Conservation (phyloP, 2,888 invertebrate species). For the Xiphydria camelus region DNA sequence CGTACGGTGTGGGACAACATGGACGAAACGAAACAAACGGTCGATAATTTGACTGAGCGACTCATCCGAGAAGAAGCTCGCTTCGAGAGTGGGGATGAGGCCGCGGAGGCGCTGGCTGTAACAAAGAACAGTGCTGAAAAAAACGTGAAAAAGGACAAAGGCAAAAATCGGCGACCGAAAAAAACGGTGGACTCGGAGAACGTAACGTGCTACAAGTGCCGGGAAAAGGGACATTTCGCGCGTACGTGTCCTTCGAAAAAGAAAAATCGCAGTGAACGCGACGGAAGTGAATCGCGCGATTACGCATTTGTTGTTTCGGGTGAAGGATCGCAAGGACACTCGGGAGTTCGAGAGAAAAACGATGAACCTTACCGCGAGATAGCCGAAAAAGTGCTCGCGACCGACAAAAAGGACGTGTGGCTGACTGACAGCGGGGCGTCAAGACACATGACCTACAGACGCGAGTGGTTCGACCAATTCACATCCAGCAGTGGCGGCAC, state of each 20-base stretch:
- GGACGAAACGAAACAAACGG: too few species aligned
- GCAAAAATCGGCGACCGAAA: too few species aligned
- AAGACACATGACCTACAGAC: slow-evolving; percentile 2
- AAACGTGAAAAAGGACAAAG: too few species aligned
- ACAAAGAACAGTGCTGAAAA: too few species aligned
- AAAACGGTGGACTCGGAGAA: neutral
- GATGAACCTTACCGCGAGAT: neutral
- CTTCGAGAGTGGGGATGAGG: too few species aligned
- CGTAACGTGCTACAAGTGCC: slow-evolving; percentile 6
- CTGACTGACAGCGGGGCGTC: slow-evolving; percentile 17
- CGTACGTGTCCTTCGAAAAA: slow-evolving; percentile 1
- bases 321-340: neutral
- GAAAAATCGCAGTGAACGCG: neutral
- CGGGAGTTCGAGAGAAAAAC: neutral
- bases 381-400: neutral
- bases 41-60: too few species aligned
- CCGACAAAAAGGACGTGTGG: slow-evolving; percentile 5
- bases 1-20: too few species aligned
- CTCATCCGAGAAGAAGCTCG: too few species aligned
- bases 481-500: slow-evolving; percentile 8
- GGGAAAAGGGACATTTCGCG: slow-evolving; percentile 13
- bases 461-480: slow-evolving; percentile 13
- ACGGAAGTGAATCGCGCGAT: neutral
- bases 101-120: too few species aligned
- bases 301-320: slow-evolving; percentile 1